Percentiles rank a stretch among this genome's conserved stretches.
These are phyloP conservation scores for Epicampocera succincta DNA, from an alignment of 2,888 invertebrate genomes.

Conservation along the genomic window DNA sequence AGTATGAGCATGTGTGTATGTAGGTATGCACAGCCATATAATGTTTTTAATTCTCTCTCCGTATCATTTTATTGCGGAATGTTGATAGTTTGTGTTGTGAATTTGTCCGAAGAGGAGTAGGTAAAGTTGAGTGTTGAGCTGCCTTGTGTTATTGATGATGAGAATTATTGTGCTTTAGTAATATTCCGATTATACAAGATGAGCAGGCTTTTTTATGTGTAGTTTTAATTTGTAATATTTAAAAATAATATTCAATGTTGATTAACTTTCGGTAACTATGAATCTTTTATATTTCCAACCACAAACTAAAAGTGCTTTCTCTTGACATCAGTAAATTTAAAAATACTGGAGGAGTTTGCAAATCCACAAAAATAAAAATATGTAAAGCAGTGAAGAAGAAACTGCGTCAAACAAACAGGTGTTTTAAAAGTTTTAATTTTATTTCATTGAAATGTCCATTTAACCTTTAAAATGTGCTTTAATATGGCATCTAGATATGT, in stretches of 20 bases:
- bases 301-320: no score
- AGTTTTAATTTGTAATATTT: conserved; percentile 42
- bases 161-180: conserved; percentile 33
- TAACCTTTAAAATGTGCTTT: conserved; percentile 41
- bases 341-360: conserved; percentile 5
- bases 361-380: conserved; percentile 19
- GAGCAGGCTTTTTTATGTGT: conserved; percentile 35
- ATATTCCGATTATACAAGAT: conserved; percentile 39
- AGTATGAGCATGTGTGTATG: no score
- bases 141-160: conserved; percentile 45
- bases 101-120: conserved; percentile 45
- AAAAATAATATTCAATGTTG: conserved; percentile 49
- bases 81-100: conserved; percentile 65
- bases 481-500: conserved; percentile 36
- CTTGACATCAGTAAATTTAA: neutral
- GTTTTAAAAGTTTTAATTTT: conserved; percentile 31
- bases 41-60: conserved; percentile 48
- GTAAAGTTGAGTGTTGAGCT: conserved; percentile 28
- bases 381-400: conserved; percentile 1
- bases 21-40: no score
- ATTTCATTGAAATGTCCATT: conserved; percentile 21
- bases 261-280: conserved; percentile 58
- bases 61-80: conserved; percentile 65
- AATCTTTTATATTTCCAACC: conserved; percentile 27
- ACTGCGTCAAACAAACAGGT: conserved; percentile 52